Evolutionary conservation across 2,113 vertebrate genomes (phyloP).

Genomic region (Chamaetylas fuelleborni): DNA sequence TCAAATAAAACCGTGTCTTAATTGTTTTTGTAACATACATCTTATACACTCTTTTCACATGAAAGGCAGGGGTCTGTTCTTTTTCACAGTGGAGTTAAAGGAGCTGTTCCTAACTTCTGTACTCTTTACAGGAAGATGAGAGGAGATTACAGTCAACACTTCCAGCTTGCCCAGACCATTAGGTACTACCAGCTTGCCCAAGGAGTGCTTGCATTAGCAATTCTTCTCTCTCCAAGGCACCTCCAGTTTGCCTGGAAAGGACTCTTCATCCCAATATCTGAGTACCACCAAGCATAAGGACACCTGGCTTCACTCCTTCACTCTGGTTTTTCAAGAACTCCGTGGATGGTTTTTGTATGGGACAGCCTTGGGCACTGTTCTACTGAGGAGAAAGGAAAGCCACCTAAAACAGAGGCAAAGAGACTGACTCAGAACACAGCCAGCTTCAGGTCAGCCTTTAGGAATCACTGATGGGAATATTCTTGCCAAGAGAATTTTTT

Average conservation of each 20-base stretch:
- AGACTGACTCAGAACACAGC: not conserved
- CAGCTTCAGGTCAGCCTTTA: not conserved
- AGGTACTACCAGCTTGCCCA: not conserved
- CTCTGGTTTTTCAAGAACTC: not conserved
- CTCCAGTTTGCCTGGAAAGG: not conserved
- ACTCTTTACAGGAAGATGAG: not conserved
- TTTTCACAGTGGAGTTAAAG: not conserved
- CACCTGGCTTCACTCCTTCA: not conserved
- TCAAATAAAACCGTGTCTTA: not conserved
- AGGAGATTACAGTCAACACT: not conserved
- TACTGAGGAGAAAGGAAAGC: not conserved
- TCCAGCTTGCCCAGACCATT: not conserved
- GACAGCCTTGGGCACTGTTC: not conserved
- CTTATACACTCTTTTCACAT: not conserved
- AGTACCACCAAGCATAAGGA: not conserved
- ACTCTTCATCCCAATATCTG: not conserved
- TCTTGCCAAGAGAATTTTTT: not conserved
- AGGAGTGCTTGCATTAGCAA: not conserved
- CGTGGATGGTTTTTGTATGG: not conserved
- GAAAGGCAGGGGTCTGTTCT: not conserved
- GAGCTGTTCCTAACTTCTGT: not conserved
- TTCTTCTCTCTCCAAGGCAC: not conserved
- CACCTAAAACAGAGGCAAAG: not conserved
- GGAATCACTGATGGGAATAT: not conserved
- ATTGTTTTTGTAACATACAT: not conserved